Percentiles rank a stretch among this genome's conserved stretches.
phyloP scores from a whole-genome alignment of 2,797 vertebrate genomes.

The Clangula hyemalis region DNA sequence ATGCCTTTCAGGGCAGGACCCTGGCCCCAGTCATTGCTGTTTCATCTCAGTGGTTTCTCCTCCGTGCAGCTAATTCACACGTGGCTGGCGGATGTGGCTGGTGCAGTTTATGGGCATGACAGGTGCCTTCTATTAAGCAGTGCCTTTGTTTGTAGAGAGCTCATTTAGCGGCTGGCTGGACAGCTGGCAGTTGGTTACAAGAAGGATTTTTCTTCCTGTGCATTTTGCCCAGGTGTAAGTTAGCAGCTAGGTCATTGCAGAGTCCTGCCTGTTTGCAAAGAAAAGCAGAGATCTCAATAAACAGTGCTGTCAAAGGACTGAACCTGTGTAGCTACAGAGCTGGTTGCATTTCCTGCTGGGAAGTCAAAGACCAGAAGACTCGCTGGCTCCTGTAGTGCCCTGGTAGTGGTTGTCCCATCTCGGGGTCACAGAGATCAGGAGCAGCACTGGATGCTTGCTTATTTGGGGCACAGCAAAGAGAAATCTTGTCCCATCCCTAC shows the following conservation, averaged over 20 bases:
- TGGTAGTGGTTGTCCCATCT: not conserved
- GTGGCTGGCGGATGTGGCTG: constrained; percentile 55
- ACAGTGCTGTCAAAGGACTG: not conserved
- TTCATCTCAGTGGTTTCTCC: constrained; percentile 35
- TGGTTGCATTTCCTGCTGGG: not conserved
- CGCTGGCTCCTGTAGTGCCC: not conserved
- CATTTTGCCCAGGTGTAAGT: constrained; percentile 10
- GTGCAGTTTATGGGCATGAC: constrained; percentile 44
- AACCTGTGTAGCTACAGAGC: not conserved
- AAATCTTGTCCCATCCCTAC: not conserved
- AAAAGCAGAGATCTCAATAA: not conserved
- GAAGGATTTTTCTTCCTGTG: constrained; percentile 39
- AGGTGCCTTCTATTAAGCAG: constrained; percentile 56
- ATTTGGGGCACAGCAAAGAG: not conserved
- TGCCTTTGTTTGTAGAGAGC: constrained; percentile 64
- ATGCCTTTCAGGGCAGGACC: constrained; percentile 17
- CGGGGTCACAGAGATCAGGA: not conserved
- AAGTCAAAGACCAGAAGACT: not conserved
- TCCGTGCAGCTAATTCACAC: constrained; percentile 16
- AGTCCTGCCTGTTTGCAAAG: not conserved
- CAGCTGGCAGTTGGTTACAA: constrained; percentile 50
- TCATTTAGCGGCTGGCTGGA: constrained; percentile 65
- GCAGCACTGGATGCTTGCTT: not conserved
- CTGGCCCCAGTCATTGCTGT: not conserved
- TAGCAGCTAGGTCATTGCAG: constrained; percentile 12